These are phyloP conservation scores for Noctua pronuba DNA, from an alignment of 2,888 invertebrate species.

Conservation along the genomic window DNA sequence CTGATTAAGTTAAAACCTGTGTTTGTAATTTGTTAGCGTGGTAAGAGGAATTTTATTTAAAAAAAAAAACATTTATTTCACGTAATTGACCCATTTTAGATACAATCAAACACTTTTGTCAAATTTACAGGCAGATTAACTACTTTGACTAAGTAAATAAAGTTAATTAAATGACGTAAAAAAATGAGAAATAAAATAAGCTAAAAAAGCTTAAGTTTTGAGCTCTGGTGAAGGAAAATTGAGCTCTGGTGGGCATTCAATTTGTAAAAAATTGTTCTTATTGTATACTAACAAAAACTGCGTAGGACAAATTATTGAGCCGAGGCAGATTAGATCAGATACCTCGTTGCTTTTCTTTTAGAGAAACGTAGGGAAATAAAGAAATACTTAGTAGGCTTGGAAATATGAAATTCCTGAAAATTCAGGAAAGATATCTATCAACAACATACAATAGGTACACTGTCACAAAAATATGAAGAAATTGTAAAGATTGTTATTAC, in stretches of 20 bases:
- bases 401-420: background rate
- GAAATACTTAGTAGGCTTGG: background rate
- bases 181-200: too few species aligned
- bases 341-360: background rate
- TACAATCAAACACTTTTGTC: too few species aligned
- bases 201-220: background rate
- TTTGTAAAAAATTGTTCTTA: background rate
- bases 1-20: background rate
- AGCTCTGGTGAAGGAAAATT: background rate
- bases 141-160: too few species aligned
- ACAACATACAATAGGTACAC: too few species aligned
- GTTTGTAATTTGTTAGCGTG: slow-evolving; percentile 14
- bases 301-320: background rate
- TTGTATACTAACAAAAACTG: background rate
- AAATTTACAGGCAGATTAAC: too few species aligned
- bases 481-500: too few species aligned
- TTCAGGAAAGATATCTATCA: too few species aligned
- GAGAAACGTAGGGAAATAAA: background rate
- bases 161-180: too few species aligned
- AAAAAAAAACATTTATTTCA: too few species aligned
- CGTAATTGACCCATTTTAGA: too few species aligned
- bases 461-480: too few species aligned
- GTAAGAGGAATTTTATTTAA: background rate
- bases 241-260: too few species aligned
- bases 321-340: background rate